Conservation (phyloP, 2,113 vertebrate species). For the Nettapus auritus region DNA sequence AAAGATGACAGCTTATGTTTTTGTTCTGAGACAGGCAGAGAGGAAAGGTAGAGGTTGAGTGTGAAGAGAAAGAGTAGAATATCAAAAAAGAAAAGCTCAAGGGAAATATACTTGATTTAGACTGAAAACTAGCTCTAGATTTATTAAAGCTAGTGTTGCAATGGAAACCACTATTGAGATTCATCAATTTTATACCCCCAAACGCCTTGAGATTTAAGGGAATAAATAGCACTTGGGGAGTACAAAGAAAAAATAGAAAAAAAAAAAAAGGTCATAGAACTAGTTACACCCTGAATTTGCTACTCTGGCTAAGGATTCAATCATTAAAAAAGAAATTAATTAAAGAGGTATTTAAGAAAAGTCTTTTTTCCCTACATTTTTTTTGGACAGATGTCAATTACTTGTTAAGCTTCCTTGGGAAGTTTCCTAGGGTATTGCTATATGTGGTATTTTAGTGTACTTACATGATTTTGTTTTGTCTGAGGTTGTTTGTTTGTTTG, state of each 20-base stretch:
- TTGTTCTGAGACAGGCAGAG: not conserved
- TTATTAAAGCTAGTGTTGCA: not conserved
- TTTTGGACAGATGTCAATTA: not conserved
- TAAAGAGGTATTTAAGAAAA: not conserved
- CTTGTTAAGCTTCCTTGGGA: not conserved
- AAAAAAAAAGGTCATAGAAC: not conserved
- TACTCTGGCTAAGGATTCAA: not conserved
- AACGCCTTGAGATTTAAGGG: not conserved
- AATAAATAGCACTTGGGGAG: not conserved
- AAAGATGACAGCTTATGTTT: conserved; percentile 2
- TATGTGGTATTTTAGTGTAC: not conserved
- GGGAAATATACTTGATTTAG: conserved; percentile 20
- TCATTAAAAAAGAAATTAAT: not conserved
- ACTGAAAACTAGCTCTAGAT: not conserved
- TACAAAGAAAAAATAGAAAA: not conserved
- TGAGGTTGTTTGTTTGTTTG: not conserved
- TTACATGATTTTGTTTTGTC: not conserved
- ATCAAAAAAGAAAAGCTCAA: not conserved
- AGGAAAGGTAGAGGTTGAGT: not conserved
- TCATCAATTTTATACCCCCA: not conserved
- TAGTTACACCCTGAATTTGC: not conserved
- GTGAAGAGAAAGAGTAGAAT: not conserved
- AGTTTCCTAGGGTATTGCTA: not conserved
- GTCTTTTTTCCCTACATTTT: not conserved
- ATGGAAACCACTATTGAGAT: not conserved